Conservation (phyloP, 2,797 vertebrate species). For the Staurois parvus region DNA sequence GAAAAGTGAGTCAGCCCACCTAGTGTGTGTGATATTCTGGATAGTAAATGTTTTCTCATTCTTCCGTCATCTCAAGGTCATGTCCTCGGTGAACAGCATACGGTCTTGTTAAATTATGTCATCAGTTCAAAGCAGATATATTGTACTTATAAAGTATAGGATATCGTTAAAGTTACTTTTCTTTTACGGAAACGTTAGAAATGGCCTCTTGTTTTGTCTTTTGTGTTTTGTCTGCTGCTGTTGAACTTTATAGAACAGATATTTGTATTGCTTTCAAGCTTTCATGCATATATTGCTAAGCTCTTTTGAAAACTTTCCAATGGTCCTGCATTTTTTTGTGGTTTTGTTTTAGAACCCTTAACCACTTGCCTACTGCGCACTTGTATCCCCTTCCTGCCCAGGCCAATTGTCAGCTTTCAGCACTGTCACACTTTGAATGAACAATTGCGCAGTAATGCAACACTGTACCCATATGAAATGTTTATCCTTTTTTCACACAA, state of each 20-base stretch:
- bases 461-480: too few relatives aligned
- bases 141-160: too few relatives aligned
- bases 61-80: conserved; percentile 35
- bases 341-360: too few relatives aligned
- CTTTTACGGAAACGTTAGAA: not conserved
- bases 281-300: too few relatives aligned
- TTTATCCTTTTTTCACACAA: too few relatives aligned
- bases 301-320: too few relatives aligned
- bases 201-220: conserved; percentile 4
- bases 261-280: not conserved
- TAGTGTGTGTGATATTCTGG: not conserved
- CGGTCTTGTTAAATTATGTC: conserved; percentile 9
- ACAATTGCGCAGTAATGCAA: too few relatives aligned
- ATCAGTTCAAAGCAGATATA: not conserved
- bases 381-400: too few relatives aligned
- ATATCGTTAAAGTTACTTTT: not conserved
- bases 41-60: conserved; percentile 37
- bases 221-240: not conserved
- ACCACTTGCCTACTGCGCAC: too few relatives aligned
- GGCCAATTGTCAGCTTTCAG: too few relatives aligned
- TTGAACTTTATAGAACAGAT: not conserved
- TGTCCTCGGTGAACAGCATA: conserved; percentile 19
- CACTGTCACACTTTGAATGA: too few relatives aligned
- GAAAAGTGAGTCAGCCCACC: not conserved
- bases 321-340: too few relatives aligned